A percentile compares a stretch with the other conserved stretches of the same genome.
Evolutionary conservation across 2,888 invertebrate genomes (phyloP).

Genomic region (Epinotia ramella): DNA sequence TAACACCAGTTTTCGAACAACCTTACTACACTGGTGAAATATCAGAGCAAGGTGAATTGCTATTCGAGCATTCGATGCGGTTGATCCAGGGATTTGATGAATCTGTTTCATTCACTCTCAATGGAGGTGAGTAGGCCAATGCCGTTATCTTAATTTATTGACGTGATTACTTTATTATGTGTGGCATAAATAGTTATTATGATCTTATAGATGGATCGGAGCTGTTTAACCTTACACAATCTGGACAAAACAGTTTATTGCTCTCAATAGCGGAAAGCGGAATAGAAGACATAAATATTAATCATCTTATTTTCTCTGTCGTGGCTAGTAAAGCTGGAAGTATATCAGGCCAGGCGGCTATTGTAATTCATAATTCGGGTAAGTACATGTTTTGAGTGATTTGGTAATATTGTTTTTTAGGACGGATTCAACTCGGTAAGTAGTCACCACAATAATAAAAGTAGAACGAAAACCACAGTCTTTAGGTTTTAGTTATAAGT

Average conservation of each 20-base stretch:
- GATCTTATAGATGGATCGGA: constrained; percentile 52
- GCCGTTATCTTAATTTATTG: constrained; percentile 19
- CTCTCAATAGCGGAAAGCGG: constrained; percentile 41
- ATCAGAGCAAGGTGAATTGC: constrained; percentile 51
- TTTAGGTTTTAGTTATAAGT: neutral
- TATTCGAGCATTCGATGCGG: constrained; percentile 52
- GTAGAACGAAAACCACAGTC: constrained; percentile 29
- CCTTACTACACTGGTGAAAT: constrained; percentile 56
- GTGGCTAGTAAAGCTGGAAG: constrained; percentile 51
- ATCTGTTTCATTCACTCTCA: constrained; percentile 54
- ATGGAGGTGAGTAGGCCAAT: constrained; percentile 54
- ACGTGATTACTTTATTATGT: constrained; percentile 8
- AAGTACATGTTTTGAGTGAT: constrained; percentile 3
- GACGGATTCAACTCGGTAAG: neutral
- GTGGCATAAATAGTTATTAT: constrained; percentile 21
- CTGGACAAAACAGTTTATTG: constrained; percentile 46
- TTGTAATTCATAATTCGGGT: constrained; percentile 53
- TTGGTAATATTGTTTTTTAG: neutral
- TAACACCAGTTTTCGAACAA: constrained; percentile 51
- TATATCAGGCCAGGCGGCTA: constrained; percentile 50
- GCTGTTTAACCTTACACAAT: constrained; percentile 50
- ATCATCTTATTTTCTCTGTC: constrained; percentile 52
- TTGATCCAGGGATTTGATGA: constrained; percentile 56
- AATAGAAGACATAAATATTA: constrained; percentile 46
- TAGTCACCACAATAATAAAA: neutral